phyloP scores from a whole-genome alignment of 2,113 vertebrate genomes.

The Pogonocichla stellata region DNA sequence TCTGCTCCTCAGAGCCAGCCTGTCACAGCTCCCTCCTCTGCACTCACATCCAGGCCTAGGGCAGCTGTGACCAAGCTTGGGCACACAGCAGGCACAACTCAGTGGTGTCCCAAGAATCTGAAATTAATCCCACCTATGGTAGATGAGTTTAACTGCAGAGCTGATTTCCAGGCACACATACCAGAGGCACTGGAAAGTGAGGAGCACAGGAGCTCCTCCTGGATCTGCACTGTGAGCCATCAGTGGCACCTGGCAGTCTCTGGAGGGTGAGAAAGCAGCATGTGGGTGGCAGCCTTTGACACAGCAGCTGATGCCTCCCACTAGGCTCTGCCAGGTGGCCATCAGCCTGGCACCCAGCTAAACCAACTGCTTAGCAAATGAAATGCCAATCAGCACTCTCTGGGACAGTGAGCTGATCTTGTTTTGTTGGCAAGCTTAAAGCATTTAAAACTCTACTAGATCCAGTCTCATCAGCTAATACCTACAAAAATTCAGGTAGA shows the following conservation, averaged over 20 bases:
- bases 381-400: not conserved
- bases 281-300: not conserved
- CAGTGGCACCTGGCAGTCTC: not conserved
- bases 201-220: not conserved
- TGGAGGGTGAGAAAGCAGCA: not conserved
- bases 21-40: not conserved
- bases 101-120: not conserved
- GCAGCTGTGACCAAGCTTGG: not conserved
- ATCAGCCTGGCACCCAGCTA: not conserved
- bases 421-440: not conserved
- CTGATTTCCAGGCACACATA: not conserved
- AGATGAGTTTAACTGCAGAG: not conserved
- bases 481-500: not conserved
- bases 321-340: not conserved
- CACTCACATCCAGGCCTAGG: not conserved
- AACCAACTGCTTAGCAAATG: not conserved
- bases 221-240: not conserved
- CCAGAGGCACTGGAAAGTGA: not conserved
- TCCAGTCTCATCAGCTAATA: not conserved
- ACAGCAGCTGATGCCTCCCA: not conserved
- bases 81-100: not conserved
- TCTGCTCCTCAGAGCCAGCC: not conserved
- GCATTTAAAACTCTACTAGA: not conserved
- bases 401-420: not conserved
- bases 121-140: not conserved